phyloP scores from a whole-genome alignment of 1,140 invertebrate species.

The Belonocnema kinseyi region DNA sequence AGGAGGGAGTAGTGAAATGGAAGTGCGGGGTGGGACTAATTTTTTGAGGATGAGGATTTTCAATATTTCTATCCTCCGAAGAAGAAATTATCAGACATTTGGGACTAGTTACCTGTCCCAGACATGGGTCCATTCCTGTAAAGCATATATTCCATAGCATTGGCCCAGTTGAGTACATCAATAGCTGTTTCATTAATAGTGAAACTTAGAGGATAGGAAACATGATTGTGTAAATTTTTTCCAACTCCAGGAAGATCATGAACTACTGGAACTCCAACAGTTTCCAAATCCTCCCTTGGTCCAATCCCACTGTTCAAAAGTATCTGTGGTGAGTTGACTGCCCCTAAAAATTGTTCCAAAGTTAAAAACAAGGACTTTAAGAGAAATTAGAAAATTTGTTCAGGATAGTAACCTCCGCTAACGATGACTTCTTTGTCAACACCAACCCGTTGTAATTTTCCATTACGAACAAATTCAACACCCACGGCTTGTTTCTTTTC shows the following conservation, averaged over 20 bases:
- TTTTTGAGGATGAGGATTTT: no score
- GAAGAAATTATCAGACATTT: no score
- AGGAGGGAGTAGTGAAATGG: no score
- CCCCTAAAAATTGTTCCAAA: slow-evolving; percentile 64
- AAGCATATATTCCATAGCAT: slow-evolving; percentile 51
- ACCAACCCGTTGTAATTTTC: slow-evolving; percentile 54
- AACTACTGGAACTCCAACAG: slow-evolving; percentile 61
- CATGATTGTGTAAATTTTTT: slow-evolving; percentile 76
- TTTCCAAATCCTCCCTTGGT: slow-evolving; percentile 72
- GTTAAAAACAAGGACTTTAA: no score
- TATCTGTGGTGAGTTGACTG: slow-evolving; percentile 73
- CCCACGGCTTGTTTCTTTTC: slow-evolving; percentile 45
- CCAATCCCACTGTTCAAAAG: slow-evolving; percentile 79
- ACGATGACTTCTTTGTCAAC: slow-evolving; percentile 80
- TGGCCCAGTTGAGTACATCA: slow-evolving; percentile 35
- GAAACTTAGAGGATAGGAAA: slow-evolving; percentile 61
- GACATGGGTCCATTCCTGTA: slow-evolving; percentile 86
- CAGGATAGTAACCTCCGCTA: slow-evolving; percentile 70
- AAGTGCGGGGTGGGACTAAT: no score
- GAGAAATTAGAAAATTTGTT: no score
- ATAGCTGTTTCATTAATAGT: slow-evolving; percentile 30
- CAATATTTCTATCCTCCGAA: no score
- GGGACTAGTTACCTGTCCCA: slow-evolving; percentile 77
- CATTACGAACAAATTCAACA: slow-evolving; percentile 49
- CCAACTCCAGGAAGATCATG: slow-evolving; percentile 77